phyloP scores from a whole-genome alignment of 2,113 vertebrate species.

The Arizona elegans region DNA sequence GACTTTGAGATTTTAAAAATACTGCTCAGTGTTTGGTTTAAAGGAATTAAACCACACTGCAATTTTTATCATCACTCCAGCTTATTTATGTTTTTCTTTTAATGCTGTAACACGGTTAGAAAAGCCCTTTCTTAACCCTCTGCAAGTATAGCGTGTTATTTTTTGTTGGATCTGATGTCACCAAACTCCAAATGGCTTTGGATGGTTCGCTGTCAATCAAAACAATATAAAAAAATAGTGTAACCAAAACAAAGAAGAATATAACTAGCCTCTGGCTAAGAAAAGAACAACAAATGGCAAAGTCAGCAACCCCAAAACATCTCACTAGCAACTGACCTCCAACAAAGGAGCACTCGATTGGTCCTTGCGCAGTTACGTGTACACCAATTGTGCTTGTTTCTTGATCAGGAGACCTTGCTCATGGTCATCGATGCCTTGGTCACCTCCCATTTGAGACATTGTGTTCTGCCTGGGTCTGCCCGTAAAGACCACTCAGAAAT shows the following conservation, averaged over 20 bases:
- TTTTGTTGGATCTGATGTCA: background rate
- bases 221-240: background rate
- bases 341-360: background rate
- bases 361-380: background rate
- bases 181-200: background rate
- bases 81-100: background rate
- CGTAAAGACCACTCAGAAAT: background rate
- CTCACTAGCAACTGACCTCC: background rate
- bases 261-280: background rate
- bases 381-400: background rate
- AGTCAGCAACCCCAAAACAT: background rate
- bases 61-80: background rate
- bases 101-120: background rate
- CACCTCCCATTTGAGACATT: background rate
- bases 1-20: background rate
- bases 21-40: background rate
- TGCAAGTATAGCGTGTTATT: background rate
- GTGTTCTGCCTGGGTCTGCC: background rate
- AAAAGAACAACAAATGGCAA: background rate
- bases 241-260: background rate
- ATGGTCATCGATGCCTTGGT: background rate
- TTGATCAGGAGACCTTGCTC: background rate
- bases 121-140: background rate
- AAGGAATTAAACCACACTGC: slow-evolving; percentile 15
- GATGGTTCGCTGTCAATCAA: background rate